Percentiles rank a stretch among this genome's conserved stretches.
phyloP scores from a whole-genome alignment of 1,140 invertebrate genomes.

The Lepidurus arcticus region DNA sequence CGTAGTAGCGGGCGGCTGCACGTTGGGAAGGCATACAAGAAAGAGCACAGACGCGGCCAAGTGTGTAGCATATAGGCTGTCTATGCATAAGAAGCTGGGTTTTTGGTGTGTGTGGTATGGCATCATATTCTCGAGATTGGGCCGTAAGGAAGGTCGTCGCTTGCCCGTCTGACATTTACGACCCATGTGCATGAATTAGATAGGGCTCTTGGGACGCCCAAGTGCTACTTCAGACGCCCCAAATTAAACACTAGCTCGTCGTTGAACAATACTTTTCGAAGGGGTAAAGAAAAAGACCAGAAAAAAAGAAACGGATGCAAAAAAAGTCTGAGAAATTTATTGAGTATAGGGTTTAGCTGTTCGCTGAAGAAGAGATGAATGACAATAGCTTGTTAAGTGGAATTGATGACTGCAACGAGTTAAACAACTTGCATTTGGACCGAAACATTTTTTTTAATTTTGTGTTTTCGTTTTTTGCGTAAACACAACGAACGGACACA shows the following conservation, averaged over 20 bases:
- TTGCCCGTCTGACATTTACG: slow-evolving; percentile 18
- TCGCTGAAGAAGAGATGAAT: background rate
- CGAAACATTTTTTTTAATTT: background rate
- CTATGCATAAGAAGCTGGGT: slow-evolving; percentile 6
- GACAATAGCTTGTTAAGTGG: background rate
- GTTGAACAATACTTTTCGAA: background rate
- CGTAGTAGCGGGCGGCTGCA: background rate
- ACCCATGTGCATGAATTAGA: slow-evolving; percentile 21
- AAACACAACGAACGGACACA: too few relatives aligned
- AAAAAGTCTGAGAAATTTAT: background rate
- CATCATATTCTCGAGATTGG: slow-evolving; percentile 21
- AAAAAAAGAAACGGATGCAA: background rate
- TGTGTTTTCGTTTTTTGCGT: background rate
- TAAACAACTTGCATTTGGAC: background rate
- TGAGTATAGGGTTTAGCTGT: background rate
- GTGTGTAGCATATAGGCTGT: background rate
- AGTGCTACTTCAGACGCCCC: slow-evolving; percentile 17
- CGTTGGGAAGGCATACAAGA: background rate
- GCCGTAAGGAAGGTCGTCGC: slow-evolving; percentile 16
- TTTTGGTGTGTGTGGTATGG: background rate
- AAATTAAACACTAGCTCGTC: slow-evolving; percentile 8
- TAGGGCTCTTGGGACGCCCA: slow-evolving; percentile 20
- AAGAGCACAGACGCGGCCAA: background rate
- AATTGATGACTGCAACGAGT: background rate
- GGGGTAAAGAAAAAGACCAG: background rate